Percentiles rank a stretch among this genome's conserved stretches.
Conservation (phyloP, 2,888 invertebrate genomes). For the Cheilosia variabilis region DNA sequence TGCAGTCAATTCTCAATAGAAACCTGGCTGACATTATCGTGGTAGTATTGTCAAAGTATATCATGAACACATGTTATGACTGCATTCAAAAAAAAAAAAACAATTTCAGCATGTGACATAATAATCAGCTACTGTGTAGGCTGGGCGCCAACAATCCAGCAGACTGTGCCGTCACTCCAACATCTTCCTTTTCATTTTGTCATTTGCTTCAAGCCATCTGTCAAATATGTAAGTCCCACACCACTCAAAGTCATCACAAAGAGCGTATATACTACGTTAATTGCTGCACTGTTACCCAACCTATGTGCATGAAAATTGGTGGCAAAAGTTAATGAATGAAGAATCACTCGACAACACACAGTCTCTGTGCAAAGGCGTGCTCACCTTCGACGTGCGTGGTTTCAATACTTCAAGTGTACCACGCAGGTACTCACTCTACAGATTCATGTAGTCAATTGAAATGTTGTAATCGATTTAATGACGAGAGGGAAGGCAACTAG, state of each 20-base stretch:
- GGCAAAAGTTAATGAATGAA: conserved; percentile 32
- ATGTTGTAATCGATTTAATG: conserved; percentile 32
- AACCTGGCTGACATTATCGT: no score
- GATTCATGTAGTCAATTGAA: conserved; percentile 26
- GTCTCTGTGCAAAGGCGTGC: conserved; percentile 25
- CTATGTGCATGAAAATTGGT: conserved; percentile 31
- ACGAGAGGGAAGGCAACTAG: neutral
- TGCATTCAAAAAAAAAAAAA: no score
- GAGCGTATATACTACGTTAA: neutral
- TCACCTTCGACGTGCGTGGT: conserved; percentile 19
- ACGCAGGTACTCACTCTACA: neutral
- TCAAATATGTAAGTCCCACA: conserved; percentile 16
- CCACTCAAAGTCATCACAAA: neutral
- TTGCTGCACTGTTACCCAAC: conserved; percentile 19
- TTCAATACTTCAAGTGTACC: neutral
- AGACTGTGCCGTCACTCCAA: neutral
- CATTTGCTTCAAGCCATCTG: conserved; percentile 5
- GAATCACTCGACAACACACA: conserved; percentile 18
- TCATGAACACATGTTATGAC: no score
- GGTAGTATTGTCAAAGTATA: no score
- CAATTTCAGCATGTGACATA: neutral
- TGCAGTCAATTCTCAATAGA: no score
- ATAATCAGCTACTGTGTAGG: neutral
- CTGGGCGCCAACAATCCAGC: neutral
- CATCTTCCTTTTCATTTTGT: conserved; percentile 1